Evolutionary conservation across 23 tunicate genomes (phyloP).

Genomic region (Trididemnum clinides): DNA sequence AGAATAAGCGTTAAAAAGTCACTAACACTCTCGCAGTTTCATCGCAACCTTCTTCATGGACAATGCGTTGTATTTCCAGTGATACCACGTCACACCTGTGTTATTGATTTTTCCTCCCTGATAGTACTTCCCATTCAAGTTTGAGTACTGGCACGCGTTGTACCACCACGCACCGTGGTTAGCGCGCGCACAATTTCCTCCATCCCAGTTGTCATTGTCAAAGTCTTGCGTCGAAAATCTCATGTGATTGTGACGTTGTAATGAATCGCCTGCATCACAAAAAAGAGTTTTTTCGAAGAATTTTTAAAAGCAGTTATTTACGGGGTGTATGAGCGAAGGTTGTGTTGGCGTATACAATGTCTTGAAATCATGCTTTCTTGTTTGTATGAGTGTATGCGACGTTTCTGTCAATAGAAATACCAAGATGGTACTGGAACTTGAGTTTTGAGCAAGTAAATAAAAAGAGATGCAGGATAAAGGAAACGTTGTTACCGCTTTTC

Average conservation of each 20-base stretch:
- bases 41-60: slow-evolving; percentile 11
- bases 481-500: too few relatives aligned
- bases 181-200: background rate
- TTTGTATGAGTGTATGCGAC: too few relatives aligned
- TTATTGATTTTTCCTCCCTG: background rate
- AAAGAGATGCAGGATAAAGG: too few relatives aligned
- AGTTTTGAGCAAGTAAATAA: too few relatives aligned
- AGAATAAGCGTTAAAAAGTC: background rate
- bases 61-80: background rate
- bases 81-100: background rate
- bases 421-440: too few relatives aligned
- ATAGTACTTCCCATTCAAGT: slow-evolving; percentile 18
- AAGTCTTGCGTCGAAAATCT: background rate
- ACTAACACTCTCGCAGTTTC: slow-evolving; percentile 7
- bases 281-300: too few relatives aligned
- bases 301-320: too few relatives aligned
- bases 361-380: too few relatives aligned
- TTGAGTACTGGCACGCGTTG: slow-evolving; percentile 27
- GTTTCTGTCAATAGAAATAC: too few relatives aligned
- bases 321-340: too few relatives aligned
- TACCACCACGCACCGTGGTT: slow-evolving; percentile 25
- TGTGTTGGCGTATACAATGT: too few relatives aligned
- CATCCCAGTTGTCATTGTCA: slow-evolving; percentile 3
- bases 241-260: background rate
- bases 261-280: background rate